Evolutionary conservation across 2,113 vertebrate species (phyloP).

Genomic region (Rhipidura dahli): DNA sequence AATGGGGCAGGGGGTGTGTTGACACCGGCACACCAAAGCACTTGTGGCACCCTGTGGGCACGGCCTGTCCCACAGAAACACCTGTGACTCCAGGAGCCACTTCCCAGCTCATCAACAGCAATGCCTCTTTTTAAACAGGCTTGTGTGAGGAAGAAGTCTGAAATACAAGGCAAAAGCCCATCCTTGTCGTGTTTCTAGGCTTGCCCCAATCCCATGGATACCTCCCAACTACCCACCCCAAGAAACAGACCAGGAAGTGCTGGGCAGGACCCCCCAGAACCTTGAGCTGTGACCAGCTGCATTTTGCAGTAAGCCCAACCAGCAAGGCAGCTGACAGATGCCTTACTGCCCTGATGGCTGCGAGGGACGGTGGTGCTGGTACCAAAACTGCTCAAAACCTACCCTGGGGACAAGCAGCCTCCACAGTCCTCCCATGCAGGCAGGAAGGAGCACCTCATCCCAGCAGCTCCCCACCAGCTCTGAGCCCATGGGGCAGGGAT

Average conservation of each 20-base stretch:
- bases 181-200: neutral
- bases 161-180: neutral
- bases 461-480: neutral
- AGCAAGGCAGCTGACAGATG: neutral
- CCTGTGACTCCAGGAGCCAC: neutral
- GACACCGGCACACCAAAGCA: neutral
- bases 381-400: neutral
- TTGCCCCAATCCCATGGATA: neutral
- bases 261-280: no score
- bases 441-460: neutral
- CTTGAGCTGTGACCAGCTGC: neutral
- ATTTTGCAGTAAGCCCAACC: neutral
- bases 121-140: neutral
- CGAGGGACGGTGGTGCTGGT: fast-evolving
- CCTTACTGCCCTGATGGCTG: neutral
- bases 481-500: fast-evolving
- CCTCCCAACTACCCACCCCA: neutral
- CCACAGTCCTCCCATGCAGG: neutral
- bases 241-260: neutral
- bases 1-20: neutral
- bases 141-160: neutral
- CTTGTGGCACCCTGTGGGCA: neutral
- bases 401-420: fast-evolving
- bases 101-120: neutral
- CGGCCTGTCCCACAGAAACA: fast-evolving